A percentile compares a stretch with the other conserved stretches of the same genome.
phyloP scores from a whole-genome alignment of 2,888 invertebrate genomes.

The Erannis defoliaria region DNA sequence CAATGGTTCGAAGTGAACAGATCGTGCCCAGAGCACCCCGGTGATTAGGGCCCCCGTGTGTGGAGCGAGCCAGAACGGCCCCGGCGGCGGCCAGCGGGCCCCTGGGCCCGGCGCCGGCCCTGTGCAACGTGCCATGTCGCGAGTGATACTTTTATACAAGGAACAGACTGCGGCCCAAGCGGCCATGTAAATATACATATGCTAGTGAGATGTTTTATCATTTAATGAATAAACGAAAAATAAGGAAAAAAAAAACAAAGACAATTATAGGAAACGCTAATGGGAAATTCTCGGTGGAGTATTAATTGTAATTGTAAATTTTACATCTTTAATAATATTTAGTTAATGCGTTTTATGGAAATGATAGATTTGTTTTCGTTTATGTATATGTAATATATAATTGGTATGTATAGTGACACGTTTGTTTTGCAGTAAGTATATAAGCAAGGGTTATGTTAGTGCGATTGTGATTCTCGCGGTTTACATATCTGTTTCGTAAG shows the following conservation, averaged over 20 bases:
- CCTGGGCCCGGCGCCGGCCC: conserved; percentile 34
- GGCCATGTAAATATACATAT: conserved; percentile 80
- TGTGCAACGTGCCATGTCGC: conserved; percentile 68
- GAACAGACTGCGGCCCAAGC: conserved; percentile 74
- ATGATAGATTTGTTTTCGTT: conserved; percentile 63
- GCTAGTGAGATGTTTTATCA: conserved; percentile 84
- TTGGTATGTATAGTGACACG: conserved; percentile 56
- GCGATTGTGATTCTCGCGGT: conserved; percentile 54
- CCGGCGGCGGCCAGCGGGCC: conserved; percentile 80
- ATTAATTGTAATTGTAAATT: conserved; percentile 73
- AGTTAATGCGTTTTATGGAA: conserved; percentile 59
- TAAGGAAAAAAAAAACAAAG: conserved; percentile 73
- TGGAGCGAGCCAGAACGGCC: conserved; percentile 4
- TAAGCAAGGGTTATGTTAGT: conserved; percentile 57
- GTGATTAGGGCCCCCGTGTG: conserved; percentile 88
- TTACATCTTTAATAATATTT: conserved; percentile 69
- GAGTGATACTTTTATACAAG: conserved; percentile 81
- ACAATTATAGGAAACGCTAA: conserved; percentile 72
- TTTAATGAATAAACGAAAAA: conserved; percentile 69
- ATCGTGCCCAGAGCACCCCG: conserved; percentile 99
- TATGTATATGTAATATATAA: conserved; percentile 65
- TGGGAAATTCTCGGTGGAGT: conserved; percentile 76
- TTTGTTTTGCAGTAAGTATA: conserved; percentile 55
- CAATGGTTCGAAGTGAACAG: conserved; percentile 99
- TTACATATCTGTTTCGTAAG: conserved; percentile 79